Conservation (phyloP, 2,797 vertebrate species). For the Pseudochirops corinnae region DNA sequence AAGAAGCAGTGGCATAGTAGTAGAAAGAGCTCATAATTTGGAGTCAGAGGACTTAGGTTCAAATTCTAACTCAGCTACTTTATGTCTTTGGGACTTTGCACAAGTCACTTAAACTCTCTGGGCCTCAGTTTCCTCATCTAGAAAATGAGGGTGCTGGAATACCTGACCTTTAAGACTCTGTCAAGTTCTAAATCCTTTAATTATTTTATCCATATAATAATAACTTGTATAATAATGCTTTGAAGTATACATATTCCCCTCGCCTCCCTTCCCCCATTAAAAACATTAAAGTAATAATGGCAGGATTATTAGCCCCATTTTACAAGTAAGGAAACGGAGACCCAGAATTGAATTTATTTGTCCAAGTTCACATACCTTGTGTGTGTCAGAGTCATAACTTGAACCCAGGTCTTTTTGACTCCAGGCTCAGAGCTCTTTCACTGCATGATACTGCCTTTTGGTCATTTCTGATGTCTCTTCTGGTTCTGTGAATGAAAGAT, state of each 20-base stretch:
- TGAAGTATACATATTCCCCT: background rate
- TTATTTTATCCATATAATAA: background rate
- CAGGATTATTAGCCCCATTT: background rate
- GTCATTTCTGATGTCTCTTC: background rate
- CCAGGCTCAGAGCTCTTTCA: background rate
- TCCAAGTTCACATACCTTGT: background rate
- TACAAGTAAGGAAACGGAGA: background rate
- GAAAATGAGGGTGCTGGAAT: background rate
- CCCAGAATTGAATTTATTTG: background rate
- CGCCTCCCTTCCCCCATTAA: background rate
- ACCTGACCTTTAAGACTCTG: background rate
- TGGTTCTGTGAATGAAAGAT: background rate
- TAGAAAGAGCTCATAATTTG: background rate
- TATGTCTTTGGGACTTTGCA: background rate
- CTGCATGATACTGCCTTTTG: background rate
- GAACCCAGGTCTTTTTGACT: background rate
- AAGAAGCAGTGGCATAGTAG: background rate
- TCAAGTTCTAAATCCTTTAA: background rate
- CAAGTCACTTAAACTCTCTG: background rate
- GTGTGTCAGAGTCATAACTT: background rate
- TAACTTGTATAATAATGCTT: background rate
- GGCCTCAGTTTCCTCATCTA: background rate
- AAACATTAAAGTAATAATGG: background rate
- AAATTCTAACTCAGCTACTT: background rate
- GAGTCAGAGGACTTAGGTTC: background rate